These are phyloP conservation scores for Apis dorsata DNA, from an alignment of 1,140 invertebrate genomes.

Conservation along the genomic window DNA sequence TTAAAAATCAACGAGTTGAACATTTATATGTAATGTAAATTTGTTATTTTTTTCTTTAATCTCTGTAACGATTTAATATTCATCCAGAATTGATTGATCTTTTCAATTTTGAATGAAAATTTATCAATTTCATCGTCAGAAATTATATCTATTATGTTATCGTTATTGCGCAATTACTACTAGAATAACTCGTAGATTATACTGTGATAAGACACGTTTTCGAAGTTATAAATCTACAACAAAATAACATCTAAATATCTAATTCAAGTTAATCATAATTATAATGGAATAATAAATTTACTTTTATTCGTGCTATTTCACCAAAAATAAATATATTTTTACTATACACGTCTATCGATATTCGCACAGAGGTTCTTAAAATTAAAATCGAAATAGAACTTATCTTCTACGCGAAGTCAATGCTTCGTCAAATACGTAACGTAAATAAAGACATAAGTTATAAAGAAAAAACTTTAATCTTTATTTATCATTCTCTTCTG, in stretches of 20 bases:
- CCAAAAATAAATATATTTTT: not conserved
- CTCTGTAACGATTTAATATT: not conserved
- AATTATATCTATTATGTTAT: no score
- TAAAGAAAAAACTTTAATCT: not conserved
- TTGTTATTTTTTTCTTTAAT: no score
- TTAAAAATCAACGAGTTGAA: not conserved
- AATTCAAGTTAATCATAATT: no score
- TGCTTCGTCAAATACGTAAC: not conserved
- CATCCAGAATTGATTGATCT: no score
- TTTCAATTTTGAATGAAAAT: no score
- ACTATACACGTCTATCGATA: constrained; percentile 28
- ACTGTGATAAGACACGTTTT: no score
- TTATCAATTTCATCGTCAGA: no score
- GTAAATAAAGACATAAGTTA: not conserved
- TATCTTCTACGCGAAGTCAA: not conserved
- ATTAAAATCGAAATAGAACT: not conserved
- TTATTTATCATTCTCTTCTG: not conserved
- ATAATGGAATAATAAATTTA: no score
- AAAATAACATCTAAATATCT: no score
- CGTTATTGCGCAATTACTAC: no score
- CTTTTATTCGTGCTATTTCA: not conserved
- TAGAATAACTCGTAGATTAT: no score
- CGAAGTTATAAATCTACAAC: no score
- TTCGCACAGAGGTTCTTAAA: constrained; percentile 40
- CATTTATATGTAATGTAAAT: not conserved